These are phyloP conservation scores for Aphelenchoides avenae DNA, from an alignment of 1,140 invertebrate species.

Conservation along the genomic window DNA sequence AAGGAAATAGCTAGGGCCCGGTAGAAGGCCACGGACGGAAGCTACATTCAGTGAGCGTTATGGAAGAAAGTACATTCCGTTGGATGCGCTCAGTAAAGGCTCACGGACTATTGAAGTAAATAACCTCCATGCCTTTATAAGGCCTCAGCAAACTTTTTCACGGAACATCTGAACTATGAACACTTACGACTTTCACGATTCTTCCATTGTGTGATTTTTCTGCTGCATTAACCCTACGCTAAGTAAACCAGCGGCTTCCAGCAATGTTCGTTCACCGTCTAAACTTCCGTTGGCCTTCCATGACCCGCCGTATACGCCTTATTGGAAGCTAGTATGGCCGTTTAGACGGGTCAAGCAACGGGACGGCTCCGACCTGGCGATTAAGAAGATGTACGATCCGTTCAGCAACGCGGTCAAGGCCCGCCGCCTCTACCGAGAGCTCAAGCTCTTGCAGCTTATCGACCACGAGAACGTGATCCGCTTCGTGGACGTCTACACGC, in stretches of 20 bases:
- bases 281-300: not conserved
- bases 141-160: too few species aligned
- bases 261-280: not conserved
- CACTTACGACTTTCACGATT: not conserved
- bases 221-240: too few species aligned
- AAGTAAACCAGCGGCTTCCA: conserved; percentile 1
- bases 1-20: too few species aligned
- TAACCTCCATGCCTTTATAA: too few species aligned
- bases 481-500: conserved; percentile 55
- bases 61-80: too few species aligned
- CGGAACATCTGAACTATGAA: not conserved
- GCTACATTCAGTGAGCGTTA: too few species aligned
- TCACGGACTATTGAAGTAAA: too few species aligned
- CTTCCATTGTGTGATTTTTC: too few species aligned
- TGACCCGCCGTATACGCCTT: conserved; percentile 4
- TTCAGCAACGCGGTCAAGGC: conserved; percentile 44
- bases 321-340: too few species aligned
- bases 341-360: conserved; percentile 41
- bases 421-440: conserved; percentile 52
- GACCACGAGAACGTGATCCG: conserved; percentile 55
- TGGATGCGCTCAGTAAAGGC: too few species aligned
- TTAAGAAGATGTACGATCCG: conserved; percentile 51
- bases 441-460: conserved; percentile 53
- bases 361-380: conserved; percentile 42
- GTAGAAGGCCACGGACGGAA: too few species aligned